phyloP scores from a whole-genome alignment of 2,113 vertebrate species.

The Otocyon megalotis region DNA sequence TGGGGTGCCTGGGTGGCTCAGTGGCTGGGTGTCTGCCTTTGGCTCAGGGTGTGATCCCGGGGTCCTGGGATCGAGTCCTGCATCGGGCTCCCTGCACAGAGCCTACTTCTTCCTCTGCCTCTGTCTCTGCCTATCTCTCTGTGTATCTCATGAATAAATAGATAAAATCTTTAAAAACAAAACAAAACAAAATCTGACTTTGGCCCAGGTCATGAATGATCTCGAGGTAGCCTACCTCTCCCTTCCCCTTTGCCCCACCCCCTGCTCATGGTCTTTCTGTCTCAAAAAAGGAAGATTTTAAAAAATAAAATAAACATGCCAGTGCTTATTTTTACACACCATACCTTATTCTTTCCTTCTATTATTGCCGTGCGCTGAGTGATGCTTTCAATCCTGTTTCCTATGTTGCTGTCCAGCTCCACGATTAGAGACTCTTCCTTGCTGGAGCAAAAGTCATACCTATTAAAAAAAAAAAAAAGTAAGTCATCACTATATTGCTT shows the following conservation, averaged over 20 bases:
- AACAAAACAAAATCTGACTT: too few relatives aligned
- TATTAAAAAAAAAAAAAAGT: constrained; percentile 69
- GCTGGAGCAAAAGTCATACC: constrained; percentile 85
- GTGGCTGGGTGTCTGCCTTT: not conserved
- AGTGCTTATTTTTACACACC: not conserved
- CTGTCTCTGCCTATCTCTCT: too few relatives aligned
- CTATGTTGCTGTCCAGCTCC: constrained; percentile 84
- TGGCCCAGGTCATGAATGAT: not conserved
- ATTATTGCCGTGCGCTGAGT: constrained; percentile 91
- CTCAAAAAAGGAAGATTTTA: not conserved
- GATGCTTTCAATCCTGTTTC: constrained; percentile 95
- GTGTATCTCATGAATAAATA: too few relatives aligned
- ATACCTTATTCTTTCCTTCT: constrained; percentile 96
- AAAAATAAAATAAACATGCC: not conserved
- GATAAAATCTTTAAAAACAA: too few relatives aligned
- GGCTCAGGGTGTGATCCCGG: too few relatives aligned
- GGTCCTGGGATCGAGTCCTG: not conserved
- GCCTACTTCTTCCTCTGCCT: too few relatives aligned
- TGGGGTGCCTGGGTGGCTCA: not conserved
- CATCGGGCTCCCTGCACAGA: too few relatives aligned
- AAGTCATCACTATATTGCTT: constrained; percentile 12
- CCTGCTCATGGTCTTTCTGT: not conserved
- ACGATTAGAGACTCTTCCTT: constrained; percentile 81
- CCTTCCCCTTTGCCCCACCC: not conserved
- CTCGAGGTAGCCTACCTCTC: not conserved